Percentiles rank a stretch among this genome's conserved stretches.
Conservation (phyloP, 2,888 invertebrate species). For the Eustalomyia histrio region DNA sequence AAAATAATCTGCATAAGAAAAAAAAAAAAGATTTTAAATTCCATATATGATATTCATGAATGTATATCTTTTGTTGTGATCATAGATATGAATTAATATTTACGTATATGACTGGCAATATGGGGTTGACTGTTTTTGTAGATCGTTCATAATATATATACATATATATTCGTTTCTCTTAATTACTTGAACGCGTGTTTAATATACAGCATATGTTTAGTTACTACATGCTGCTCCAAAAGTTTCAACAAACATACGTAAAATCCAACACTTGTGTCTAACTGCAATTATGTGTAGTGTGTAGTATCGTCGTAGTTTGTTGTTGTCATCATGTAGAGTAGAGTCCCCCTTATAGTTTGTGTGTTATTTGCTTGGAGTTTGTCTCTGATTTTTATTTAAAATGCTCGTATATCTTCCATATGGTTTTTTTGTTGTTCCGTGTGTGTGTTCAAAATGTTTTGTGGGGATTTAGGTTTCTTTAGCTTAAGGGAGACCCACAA, state of each 20-base stretch:
- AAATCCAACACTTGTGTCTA: constrained; percentile 35
- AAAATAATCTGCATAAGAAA: constrained; percentile 24
- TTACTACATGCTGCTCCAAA: neutral
- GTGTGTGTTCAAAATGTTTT: constrained; percentile 33
- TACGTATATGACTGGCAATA: neutral
- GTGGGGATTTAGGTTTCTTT: constrained; percentile 45
- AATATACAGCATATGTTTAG: constrained; percentile 1
- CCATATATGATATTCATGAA: constrained; percentile 3
- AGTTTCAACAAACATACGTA: neutral
- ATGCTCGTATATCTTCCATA: neutral
- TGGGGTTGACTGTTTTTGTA: neutral
- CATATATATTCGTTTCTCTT: constrained; percentile 43
- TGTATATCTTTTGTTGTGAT: neutral
- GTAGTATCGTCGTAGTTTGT: neutral
- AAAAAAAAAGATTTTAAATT: neutral
- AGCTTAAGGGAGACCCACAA: constrained; percentile 72
- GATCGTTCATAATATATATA: constrained; percentile 21
- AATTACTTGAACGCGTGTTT: constrained; percentile 59
- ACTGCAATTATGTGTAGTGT: neutral
- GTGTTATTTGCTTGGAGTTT: neutral
- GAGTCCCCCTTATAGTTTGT: neutral
- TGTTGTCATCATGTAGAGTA: constrained; percentile 42
- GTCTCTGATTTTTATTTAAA: constrained; percentile 58
- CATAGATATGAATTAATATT: neutral
- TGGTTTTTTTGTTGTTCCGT: constrained; percentile 5